phyloP scores from a whole-genome alignment of 1,140 invertebrate genomes.

The Tetragonula clypearis region DNA sequence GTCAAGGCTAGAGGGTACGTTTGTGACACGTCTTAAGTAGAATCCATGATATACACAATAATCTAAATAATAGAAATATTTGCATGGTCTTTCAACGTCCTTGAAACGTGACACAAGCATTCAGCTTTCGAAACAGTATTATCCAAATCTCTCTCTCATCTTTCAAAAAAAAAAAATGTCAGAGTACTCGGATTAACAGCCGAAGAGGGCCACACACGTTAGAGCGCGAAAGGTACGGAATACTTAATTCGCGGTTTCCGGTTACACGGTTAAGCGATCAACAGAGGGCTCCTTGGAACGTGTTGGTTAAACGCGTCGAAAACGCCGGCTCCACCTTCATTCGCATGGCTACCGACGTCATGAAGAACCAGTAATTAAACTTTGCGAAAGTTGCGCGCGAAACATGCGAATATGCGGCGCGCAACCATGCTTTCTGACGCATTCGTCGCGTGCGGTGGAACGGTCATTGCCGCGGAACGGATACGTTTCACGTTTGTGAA shows the following conservation, averaged over 20 bases:
- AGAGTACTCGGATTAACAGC: too few relatives aligned
- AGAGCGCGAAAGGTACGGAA: not conserved
- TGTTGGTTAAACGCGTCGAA: not conserved
- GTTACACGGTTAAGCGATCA: not conserved
- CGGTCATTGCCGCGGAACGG: not conserved
- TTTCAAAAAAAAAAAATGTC: too few relatives aligned
- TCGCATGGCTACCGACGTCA: conserved; percentile 1
- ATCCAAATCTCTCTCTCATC: too few relatives aligned
- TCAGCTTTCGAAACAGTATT: too few relatives aligned
- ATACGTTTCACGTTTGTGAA: conserved; percentile 13
- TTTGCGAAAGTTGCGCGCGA: not conserved
- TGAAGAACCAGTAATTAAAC: conserved; percentile 33
- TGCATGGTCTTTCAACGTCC: too few relatives aligned
- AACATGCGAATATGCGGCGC: not conserved
- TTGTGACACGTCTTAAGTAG: too few relatives aligned
- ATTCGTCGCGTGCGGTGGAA: not conserved
- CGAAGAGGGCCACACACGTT: too few relatives aligned
- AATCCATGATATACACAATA: too few relatives aligned
- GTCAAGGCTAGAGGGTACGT: too few relatives aligned
- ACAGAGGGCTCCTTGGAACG: not conserved
- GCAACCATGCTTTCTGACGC: conserved; percentile 5
- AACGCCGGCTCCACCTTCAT: not conserved
- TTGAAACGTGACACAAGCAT: too few relatives aligned
- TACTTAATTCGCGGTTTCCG: not conserved
- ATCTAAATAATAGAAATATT: too few relatives aligned